Evolutionary conservation across 2,113 vertebrate genomes (phyloP), one percentile per base, ranked within the genome.

Genomic region (Aegotheles bennettii): DNA sequence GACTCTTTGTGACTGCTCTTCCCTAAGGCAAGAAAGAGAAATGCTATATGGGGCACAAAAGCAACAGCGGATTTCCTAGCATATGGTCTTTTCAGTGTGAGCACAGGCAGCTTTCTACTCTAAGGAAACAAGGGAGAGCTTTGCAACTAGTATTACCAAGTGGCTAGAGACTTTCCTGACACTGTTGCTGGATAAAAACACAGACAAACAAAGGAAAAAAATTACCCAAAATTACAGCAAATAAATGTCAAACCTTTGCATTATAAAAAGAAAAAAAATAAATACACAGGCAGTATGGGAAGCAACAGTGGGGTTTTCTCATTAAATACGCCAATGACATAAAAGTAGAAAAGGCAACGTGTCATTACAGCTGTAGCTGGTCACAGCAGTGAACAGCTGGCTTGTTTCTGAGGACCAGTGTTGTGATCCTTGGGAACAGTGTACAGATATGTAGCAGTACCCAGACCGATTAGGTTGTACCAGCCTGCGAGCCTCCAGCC

Each of bases 1-100:
- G 13, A 95, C 47, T 82, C 56, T 88, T 91, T 68, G 60, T 95
- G 95, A 90, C 90, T 95, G 73, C 73, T 80, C 5, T 87, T 97
- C 94, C 84, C 84, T 77, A 59, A 82, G 69, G 89, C 63, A 87
- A 84, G 67, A 87, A 94, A 68, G 59, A 87, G 54, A 88, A 96
- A 92, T 79, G 65, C 88, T 96, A 42, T 56, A 74, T 42, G 65
- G 84, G 79, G 40, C 82, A 87, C 79, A 83, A 89, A 97, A 94
- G 54, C 54, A 95, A 48, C 47, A 64, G 70, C 78, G 69, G 33
- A 79, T 94, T 94, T 97, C 89, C 76, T 77, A 91, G 36, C 51
- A 77, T 91, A 75, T 63, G 82, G 76, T 90, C 61, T 68, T 92
- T 83, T 85, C 59, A 69, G 38, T 19, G 69, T 45, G 69, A 91